These are phyloP conservation scores for Watsonalla binaria DNA, from an alignment of 2,888 invertebrate species.

Conservation along the genomic window DNA sequence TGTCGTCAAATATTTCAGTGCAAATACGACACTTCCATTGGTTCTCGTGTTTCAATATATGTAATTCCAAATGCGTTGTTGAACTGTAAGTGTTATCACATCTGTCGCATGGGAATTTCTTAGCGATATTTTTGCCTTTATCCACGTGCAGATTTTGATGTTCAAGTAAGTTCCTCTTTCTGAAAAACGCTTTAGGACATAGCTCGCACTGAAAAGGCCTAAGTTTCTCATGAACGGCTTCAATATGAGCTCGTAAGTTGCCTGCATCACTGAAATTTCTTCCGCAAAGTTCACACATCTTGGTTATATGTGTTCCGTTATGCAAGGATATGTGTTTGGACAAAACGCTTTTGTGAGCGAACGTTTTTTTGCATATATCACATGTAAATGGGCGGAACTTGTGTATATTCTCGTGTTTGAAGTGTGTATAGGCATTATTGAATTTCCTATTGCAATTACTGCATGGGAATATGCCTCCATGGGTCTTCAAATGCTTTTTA, in stretches of 20 bases:
- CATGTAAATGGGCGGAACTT: constrained; percentile 28
- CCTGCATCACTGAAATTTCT: neutral
- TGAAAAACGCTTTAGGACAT: neutral
- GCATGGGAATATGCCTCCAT: neutral
- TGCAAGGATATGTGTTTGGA: constrained; percentile 44
- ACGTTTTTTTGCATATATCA: constrained; percentile 40
- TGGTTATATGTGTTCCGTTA: neutral
- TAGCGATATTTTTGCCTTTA: too few species aligned
- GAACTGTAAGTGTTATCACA: neutral
- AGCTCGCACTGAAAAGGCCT: neutral
- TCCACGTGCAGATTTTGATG: neutral
- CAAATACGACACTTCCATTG: neutral
- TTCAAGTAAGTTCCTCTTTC: neutral
- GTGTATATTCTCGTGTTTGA: neutral
- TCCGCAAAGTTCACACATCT: neutral
- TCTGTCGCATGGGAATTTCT: neutral
- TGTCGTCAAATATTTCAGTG: neutral
- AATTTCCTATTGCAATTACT: neutral
- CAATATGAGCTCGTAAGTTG: neutral
- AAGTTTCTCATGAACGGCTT: neutral
- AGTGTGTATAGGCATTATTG: neutral
- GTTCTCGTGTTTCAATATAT: neutral
- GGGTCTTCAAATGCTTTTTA: neutral
- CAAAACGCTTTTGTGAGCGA: constrained; percentile 41
- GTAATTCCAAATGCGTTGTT: neutral